Evolutionary conservation across 2,113 vertebrate genomes (phyloP), one percentile per base, ranked within the genome.

Genomic region (Saccopteryx leptura): DNA sequence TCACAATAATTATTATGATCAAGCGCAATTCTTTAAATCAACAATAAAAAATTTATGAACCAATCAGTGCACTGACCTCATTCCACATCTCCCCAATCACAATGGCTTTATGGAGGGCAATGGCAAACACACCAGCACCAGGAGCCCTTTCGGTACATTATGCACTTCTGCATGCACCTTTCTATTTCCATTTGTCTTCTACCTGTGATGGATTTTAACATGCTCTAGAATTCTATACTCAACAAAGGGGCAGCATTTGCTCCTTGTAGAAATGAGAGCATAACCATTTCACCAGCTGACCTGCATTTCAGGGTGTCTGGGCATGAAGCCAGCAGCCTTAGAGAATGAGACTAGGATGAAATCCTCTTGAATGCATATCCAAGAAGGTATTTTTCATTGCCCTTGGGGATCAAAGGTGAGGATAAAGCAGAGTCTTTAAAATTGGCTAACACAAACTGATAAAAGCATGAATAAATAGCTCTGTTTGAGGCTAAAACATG

Each of bases 381-480:
- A 76, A 66, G 63, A 90, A 91, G 60, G 19, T 87, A 76, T 92
- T 95, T 93, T 90, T 92, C 75, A 76, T 23, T 81, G 75, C 50
- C 74, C 52, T 86, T 3, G 26, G 39, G 83, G 90, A 87, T 94
- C 92, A 95, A 93, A 97, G 52, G 90, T 0, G 0, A 93, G 39
- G 31, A 84, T 71, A 91, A 97, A 96, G 17, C 28, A 93, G 23
- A 95, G 68, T 97, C 15, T 81, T 90, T 76, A 56, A 88, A 81
- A 90, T n/a, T 48, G 23, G 26, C 68, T 94, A 87, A 92, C 18
- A 76, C 19, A 92, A 87, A 93, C 48, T 94, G 75, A 94, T 33
- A 88, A 56, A 61, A 94, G 50, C 71, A 80, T 88, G 54, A 80
- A 94, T 95, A 97, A 87, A 95, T 18, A 94, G 48, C 71, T 88